Conservation (phyloP, 1,140 invertebrate species). For the Aporrectodea caliginosa region DNA sequence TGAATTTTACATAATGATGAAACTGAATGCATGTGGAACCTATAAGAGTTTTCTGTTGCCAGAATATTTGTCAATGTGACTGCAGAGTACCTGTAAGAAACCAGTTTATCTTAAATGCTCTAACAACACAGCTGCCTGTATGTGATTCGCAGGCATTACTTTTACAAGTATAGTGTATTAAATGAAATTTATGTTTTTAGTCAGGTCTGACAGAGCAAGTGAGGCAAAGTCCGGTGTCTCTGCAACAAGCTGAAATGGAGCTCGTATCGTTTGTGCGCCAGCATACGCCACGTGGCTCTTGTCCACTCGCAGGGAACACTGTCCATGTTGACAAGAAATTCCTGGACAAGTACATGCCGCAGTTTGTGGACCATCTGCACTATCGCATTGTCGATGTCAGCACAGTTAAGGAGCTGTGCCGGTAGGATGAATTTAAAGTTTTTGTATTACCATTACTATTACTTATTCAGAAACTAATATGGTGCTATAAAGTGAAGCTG, state of each 20-base stretch:
- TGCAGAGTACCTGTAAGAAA: no score
- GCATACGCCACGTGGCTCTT: constrained; percentile 64
- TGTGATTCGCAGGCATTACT: no score
- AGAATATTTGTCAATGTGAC: no score
- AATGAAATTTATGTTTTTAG: no score
- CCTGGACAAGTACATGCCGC: constrained; percentile 53
- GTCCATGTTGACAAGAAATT: constrained; percentile 71
- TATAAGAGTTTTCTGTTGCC: no score
- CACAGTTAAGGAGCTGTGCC: constrained; percentile 76
- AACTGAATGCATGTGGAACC: no score
- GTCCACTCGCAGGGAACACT: constrained; percentile 83
- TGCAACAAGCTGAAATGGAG: constrained; percentile 66
- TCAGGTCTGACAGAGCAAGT: constrained; percentile 72
- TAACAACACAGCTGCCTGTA: no score
- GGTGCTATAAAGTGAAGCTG: background rate
- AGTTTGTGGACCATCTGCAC: constrained; percentile 71
- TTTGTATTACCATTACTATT: background rate
- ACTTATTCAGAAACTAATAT: background rate
- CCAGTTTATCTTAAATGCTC: no score
- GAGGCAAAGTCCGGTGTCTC: constrained; percentile 64
- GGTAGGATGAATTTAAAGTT: constrained; percentile 47
- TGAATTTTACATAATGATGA: no score
- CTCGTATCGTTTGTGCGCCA: constrained; percentile 70
- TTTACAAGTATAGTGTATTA: no score
- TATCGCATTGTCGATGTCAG: constrained; percentile 92